These are phyloP conservation scores for Molanna angustata DNA, from an alignment of 2,888 invertebrate genomes.

Conservation along the genomic window DNA sequence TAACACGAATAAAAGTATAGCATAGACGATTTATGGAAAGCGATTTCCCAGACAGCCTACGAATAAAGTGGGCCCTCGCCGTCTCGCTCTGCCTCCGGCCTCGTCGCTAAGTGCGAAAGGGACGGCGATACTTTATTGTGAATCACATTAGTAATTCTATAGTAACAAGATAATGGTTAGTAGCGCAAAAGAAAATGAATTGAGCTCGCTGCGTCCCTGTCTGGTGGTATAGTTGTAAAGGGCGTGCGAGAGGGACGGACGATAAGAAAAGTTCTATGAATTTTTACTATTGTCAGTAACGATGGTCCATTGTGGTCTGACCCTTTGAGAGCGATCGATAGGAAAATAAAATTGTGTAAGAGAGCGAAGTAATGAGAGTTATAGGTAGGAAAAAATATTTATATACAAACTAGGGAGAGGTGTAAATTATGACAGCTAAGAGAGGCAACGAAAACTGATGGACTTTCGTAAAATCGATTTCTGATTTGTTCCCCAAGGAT, in stretches of 20 bases:
- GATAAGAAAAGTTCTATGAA: background rate
- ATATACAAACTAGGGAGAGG: too few species aligned
- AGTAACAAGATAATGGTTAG: conserved; percentile 18
- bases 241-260: background rate
- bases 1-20: too few species aligned
- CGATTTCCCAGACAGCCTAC: conserved; percentile 19
- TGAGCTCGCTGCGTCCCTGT: background rate
- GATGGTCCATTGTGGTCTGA: conserved; percentile 3
- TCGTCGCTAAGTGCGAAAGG: conserved; percentile 2
- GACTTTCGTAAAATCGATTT: too few species aligned
- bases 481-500: too few species aligned
- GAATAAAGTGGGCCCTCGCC: conserved; percentile 14
- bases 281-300: conserved; percentile 3
- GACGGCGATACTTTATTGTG: conserved; percentile 14
- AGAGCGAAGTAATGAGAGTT: too few species aligned
- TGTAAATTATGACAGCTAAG: too few species aligned
- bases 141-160: conserved; percentile 21
- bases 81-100: background rate
- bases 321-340: background rate
- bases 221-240: background rate
- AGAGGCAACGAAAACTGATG: too few species aligned
- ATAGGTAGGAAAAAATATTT: too few species aligned
- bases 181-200: conserved; percentile 7
- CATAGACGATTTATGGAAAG: conserved; percentile 12
- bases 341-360: too few species aligned